Evolutionary conservation across 2,113 vertebrate genomes (phyloP), one percentile per base, ranked within the genome.

Genomic region (Atrichornis clamosus): DNA sequence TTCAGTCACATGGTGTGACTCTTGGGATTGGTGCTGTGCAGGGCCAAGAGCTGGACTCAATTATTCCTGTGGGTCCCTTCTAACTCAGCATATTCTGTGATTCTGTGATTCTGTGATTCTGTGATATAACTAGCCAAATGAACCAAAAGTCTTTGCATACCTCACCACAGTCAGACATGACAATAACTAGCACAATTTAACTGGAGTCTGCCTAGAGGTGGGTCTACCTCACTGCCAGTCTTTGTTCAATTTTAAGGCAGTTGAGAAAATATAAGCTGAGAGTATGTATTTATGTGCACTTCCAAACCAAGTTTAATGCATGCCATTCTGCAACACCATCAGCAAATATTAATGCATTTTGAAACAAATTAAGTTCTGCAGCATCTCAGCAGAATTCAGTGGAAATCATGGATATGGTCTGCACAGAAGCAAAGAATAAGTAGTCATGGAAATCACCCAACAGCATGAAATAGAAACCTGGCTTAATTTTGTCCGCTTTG

Each of bases 201-300:
- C 32, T 41, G 28, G 9, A 73, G 2, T 46, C 37, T 86, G 17
- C 24, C 33, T 69, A 73, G 53, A 65, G 2, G 1, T 47, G 14
- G 2, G 15, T 88, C 22, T 18, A 65, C 22, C 10, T 89, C 44
- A 44, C 10, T 60, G 33, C 13, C 14, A 69, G 12, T 55, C 74
- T 88, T 73, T 90, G 19, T 39, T 63, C n/a, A 42, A 41, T 88
- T 44, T 60, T 56, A 65, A 76, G 22, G n/a, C 33, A 80, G 22
- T 2, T 84, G 24, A 67, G 24, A 24, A 18, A 33, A 60, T 0
- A 0, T 77, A 76, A 77, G 2, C 10, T 55, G 35, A 42, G 39
- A 50, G 14, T 8, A n/a, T 9, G 2, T 30, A 41, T 78, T 78
- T 87, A n/a, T 30, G 22, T 65, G 7, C 6, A 8, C 10, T 82